Conservation (phyloP, 2,888 invertebrate species). For the Ypsolopha scabrella region DNA sequence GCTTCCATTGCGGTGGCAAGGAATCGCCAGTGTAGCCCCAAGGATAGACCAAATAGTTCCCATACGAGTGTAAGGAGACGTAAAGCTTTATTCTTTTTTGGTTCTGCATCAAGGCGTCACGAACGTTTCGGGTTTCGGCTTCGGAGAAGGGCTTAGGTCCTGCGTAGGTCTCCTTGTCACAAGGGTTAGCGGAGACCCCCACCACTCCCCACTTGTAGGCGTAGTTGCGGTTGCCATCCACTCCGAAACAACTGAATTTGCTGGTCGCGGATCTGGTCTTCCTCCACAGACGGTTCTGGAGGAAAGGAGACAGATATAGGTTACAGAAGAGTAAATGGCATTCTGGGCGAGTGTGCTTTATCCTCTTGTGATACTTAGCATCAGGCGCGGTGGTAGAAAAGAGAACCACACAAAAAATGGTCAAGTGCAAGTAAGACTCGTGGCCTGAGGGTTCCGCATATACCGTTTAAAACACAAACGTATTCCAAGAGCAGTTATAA, state of each 20-base stretch:
- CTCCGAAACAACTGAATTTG: conserved; percentile 63
- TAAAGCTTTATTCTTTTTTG: conserved; percentile 71
- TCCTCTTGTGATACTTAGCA: too few relatives aligned
- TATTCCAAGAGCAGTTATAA: too few relatives aligned
- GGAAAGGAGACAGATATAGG: background rate
- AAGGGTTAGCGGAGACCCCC: conserved; percentile 74
- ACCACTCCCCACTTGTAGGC: conserved; percentile 75
- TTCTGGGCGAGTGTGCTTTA: too few relatives aligned
- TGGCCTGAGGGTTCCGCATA: too few relatives aligned
- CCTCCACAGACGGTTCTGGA: conserved; percentile 74
- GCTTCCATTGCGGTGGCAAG: conserved; percentile 57
- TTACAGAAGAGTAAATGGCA: too few relatives aligned
- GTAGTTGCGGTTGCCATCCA: conserved; percentile 79
- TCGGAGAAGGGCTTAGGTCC: conserved; percentile 74
- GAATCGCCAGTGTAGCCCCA: conserved; percentile 70
- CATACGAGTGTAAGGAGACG: conserved; percentile 77
- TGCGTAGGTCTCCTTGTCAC: conserved; percentile 69
- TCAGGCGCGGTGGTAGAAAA: too few relatives aligned
- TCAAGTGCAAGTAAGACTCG: too few relatives aligned
- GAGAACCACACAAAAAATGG: too few relatives aligned
- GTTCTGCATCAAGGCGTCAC: conserved; percentile 61
- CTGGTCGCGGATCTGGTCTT: conserved; percentile 65
- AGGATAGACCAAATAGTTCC: conserved; percentile 72
- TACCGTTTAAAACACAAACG: too few relatives aligned
- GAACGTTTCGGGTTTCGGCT: conserved; percentile 67